phyloP scores from a whole-genome alignment of 2,888 invertebrate species.

The Prosapia bicincta region DNA sequence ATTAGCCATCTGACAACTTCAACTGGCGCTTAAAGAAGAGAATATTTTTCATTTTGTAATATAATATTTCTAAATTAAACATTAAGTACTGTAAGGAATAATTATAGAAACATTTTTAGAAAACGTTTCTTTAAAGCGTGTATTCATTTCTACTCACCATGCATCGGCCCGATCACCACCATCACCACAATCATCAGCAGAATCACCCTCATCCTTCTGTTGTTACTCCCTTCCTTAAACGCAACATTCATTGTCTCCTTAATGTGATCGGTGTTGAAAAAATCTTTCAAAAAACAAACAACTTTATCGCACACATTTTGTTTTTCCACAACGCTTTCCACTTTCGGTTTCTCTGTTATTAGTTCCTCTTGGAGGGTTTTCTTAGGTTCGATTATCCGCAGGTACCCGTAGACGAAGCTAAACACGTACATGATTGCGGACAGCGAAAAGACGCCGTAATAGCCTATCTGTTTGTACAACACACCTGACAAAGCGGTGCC shows the following conservation, averaged over 20 bases:
- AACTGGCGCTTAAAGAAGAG: no score
- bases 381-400: slow-evolving; percentile 61
- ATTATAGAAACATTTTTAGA: no score
- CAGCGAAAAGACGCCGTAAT: slow-evolving; percentile 78
- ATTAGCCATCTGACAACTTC: no score
- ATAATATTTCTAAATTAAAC: no score
- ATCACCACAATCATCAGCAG: slow-evolving; percentile 77
- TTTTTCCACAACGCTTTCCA: slow-evolving; percentile 46
- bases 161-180: slow-evolving; percentile 81
- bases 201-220: slow-evolving; percentile 67
- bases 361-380: slow-evolving; percentile 33
- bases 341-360: slow-evolving; percentile 18
- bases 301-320: slow-evolving; percentile 47
- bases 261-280: slow-evolving; percentile 74
- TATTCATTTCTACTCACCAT: no score
- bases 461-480: slow-evolving; percentile 49
- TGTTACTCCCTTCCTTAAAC: slow-evolving; percentile 72
- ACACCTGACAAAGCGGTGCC: slow-evolving; percentile 88
- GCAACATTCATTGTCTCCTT: slow-evolving; percentile 75
- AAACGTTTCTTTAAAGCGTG: no score
- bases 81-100: no score
- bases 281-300: slow-evolving; percentile 57
- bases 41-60: no score
- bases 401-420: slow-evolving; percentile 70
- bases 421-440: slow-evolving; percentile 71